Evolutionary conservation across 2,888 invertebrate genomes (phyloP).

Genomic region (Phaedon cochleariae): DNA sequence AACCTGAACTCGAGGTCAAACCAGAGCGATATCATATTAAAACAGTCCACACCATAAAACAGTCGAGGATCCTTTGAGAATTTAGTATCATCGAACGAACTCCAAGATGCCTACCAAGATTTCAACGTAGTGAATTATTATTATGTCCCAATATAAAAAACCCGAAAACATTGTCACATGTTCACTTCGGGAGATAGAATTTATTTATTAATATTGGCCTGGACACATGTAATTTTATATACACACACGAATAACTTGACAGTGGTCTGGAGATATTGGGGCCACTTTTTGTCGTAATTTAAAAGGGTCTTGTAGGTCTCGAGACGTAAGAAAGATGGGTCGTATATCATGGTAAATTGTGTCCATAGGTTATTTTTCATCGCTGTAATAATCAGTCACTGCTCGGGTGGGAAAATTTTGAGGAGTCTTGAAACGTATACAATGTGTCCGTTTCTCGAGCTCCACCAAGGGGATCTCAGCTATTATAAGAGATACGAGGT

Average conservation of each 20-base stretch:
- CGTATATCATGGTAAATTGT: not conserved
- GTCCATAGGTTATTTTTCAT: not conserved
- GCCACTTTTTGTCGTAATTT: not conserved
- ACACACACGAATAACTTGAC: constrained; percentile 11
- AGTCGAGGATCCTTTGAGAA: constrained; percentile 42
- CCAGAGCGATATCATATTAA: constrained; percentile 38
- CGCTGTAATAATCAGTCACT: not conserved
- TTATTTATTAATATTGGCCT: constrained; percentile 53
- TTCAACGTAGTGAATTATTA: constrained; percentile 52
- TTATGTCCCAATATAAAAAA: constrained; percentile 52
- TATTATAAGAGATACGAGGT: too few relatives aligned
- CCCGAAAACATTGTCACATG: constrained; percentile 51
- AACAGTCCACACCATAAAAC: constrained; percentile 35
- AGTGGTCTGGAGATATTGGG: constrained; percentile 1
- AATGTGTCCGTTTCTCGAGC: too few relatives aligned
- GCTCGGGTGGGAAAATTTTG: not conserved
- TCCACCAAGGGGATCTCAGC: too few relatives aligned
- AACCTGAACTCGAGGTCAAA: constrained; percentile 2
- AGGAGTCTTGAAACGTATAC: not conserved
- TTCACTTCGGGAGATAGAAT: constrained; percentile 49
- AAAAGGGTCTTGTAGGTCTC: not conserved
- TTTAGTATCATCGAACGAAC: constrained; percentile 54
- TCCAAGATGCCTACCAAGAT: constrained; percentile 52
- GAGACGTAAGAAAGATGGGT: not conserved
- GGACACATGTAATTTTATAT: constrained; percentile 46